Percentiles rank a stretch among this genome's conserved stretches.
Evolutionary conservation across 1,140 invertebrate species (phyloP).

Genomic region (Littorina saxatilis): DNA sequence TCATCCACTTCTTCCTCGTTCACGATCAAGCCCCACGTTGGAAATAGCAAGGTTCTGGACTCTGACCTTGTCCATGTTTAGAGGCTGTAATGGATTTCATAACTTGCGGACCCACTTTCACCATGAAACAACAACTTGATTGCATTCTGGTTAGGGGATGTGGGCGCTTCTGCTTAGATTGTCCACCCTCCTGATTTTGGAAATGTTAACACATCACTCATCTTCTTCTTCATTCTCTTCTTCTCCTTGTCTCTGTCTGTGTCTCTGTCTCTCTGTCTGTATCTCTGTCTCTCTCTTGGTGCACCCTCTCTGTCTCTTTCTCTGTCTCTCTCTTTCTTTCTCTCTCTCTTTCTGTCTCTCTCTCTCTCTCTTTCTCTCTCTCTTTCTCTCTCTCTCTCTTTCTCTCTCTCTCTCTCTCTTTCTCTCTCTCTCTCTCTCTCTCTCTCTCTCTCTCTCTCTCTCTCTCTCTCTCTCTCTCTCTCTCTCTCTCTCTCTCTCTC

Average conservation of each 20-base stretch:
- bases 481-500: neutral
- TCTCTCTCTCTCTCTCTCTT: neutral
- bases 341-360: neutral
- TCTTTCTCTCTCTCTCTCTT: neutral
- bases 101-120: neutral
- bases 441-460: slow-evolving; percentile 21
- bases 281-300: no score
- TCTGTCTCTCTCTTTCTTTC: neutral
- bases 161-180: no score
- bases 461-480: neutral
- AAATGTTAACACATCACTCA: no score
- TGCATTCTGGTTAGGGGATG: neutral
- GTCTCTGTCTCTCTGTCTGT: no score
- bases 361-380: neutral
- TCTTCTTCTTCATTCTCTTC: neutral
- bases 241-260: no score
- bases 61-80: no score
- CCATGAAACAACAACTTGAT: neutral
- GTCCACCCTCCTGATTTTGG: no score
- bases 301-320: no score
- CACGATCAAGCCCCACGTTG: no score
- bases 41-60: no score
- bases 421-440: slow-evolving; percentile 22
- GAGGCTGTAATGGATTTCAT: neutral
- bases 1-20: no score